Evolutionary conservation across 2,113 vertebrate genomes (phyloP).

Genomic region (Rhinoderma darwinii): DNA sequence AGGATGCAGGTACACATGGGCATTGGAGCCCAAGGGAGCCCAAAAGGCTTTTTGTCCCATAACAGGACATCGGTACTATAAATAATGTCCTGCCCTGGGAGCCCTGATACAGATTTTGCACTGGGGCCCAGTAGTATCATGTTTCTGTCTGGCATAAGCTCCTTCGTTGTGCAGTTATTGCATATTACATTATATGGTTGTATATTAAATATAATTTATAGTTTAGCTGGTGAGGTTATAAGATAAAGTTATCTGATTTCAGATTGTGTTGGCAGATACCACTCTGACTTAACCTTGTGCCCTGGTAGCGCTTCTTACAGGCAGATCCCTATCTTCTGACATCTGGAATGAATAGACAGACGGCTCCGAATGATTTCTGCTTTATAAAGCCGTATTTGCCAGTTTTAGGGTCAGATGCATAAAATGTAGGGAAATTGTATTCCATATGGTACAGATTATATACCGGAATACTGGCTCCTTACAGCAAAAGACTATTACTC

Average conservation of each 20-base stretch:
- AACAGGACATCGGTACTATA: background rate
- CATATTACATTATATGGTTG: background rate
- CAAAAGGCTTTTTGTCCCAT: background rate
- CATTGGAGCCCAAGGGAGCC: background rate
- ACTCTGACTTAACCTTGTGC: background rate
- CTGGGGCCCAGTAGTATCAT: background rate
- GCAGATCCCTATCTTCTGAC: background rate
- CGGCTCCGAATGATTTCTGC: background rate
- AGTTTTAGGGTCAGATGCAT: slow-evolving; percentile 7
- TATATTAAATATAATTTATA: background rate
- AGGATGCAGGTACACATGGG: background rate
- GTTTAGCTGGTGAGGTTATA: background rate
- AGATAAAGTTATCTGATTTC: background rate
- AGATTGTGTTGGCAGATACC: background rate
- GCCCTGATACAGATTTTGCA: background rate
- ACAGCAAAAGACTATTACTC: background rate
- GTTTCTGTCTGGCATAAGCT: background rate
- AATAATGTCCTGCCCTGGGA: background rate
- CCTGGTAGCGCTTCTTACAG: background rate
- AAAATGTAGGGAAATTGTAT: slow-evolving; percentile 1
- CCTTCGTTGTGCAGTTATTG: no score
- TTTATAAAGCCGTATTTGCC: background rate
- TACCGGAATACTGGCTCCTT: background rate
- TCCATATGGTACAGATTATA: slow-evolving; percentile 29
- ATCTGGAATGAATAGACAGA: slow-evolving; percentile 23